Evolutionary conservation across 2,113 vertebrate genomes (phyloP), one percentile per base, ranked within the genome.

Genomic region (Sapayoa aenigma): DNA sequence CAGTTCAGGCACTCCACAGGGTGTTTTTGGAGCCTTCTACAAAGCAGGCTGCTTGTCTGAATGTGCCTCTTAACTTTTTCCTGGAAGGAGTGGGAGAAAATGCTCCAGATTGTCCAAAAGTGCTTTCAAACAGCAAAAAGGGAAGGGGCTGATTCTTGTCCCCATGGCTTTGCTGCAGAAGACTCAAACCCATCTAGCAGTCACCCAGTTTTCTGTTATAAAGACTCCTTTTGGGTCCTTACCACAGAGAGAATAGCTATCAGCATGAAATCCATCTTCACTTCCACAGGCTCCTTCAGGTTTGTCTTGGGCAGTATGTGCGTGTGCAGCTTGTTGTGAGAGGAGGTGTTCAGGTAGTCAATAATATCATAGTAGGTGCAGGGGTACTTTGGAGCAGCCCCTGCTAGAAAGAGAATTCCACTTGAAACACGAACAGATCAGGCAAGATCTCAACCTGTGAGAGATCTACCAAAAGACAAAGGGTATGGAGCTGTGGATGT

Each of bases 311-410:
- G 98, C 37, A 98, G 96, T 20, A 97, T 69, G 33, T 93, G 76
- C 0, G 78, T 4, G 4, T 98, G 92, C n/a, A 93, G n/a, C 12
- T 93, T 50, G n/a, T 96, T 49, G 2, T 67, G 41, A 9, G 89
- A 65, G 9, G 96, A 97, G 30, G 98, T 9, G 18, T 98, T 97
- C 20, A 98, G 83, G 69, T 98, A 53, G 9, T 96, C 72, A 4
- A 96, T 80, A 7, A 99, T 93, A 31, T 87, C 35, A 6, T 87
- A 60, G 65, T 98, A 98, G 12, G 97, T 98, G 91, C 98, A 99
- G 86, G 87, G n/a, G n/a, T 90, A 52, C 22, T 78, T 68, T 2
- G 77, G 91, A 59, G 67, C 84, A 80, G 73, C 77, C 73, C 81
- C 96, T 74, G 89, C 87, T 66, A 30, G 58, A 62, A 44, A 80